Percentiles rank a stretch among this genome's conserved stretches.
Conservation (phyloP, 2,888 invertebrate species). For the Megalurothrips usitatus region DNA sequence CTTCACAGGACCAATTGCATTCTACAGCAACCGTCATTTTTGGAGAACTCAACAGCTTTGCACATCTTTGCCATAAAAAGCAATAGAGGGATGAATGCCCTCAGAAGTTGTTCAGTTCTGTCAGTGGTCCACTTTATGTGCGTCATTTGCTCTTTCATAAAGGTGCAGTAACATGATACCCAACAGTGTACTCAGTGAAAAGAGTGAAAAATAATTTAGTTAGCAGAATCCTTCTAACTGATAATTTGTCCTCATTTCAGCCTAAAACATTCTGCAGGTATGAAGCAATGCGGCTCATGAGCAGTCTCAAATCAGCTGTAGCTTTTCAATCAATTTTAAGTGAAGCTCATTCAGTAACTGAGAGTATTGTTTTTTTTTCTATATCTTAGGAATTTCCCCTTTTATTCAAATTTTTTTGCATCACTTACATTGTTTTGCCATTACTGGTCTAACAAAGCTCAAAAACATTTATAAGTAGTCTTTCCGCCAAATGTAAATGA, state of each 20-base stretch:
- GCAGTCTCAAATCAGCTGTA: conserved; percentile 8
- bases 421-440: not conserved
- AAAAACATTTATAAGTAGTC: not conserved
- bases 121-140: conserved; percentile 15
- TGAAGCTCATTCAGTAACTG: too few relatives aligned
- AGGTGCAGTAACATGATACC: conserved; percentile 24
- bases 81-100: conserved; percentile 9
- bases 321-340: not conserved
- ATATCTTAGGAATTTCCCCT: too few relatives aligned
- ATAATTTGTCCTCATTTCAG: not conserved
- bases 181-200: conserved; percentile 22
- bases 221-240: not conserved
- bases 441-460: not conserved
- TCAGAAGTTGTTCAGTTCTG: conserved; percentile 21
- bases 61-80: conserved; percentile 13
- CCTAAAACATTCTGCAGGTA: conserved; percentile 7
- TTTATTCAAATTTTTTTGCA: not conserved
- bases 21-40: too few relatives aligned
- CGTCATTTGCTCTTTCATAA: conserved; percentile 13
- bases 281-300: not conserved
- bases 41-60: not conserved
- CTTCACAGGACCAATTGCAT: too few relatives aligned
- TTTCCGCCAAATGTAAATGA: not conserved
- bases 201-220: conserved; percentile 9
- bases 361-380: too few relatives aligned